Conservation (phyloP, 2,888 invertebrate genomes). For the Cacoxenus indagator region DNA sequence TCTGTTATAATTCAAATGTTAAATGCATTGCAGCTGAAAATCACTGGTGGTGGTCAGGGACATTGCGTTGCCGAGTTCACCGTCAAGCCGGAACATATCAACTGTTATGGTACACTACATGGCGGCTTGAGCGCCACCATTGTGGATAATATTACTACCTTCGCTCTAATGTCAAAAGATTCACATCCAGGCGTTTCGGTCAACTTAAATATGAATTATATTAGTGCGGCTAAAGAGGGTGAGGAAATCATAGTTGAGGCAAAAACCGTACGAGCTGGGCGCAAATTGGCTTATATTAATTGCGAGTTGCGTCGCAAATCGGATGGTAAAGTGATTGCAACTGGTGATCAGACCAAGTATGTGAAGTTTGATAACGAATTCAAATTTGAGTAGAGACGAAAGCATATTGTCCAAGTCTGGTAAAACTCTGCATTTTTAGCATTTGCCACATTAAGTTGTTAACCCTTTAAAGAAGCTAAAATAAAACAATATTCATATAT, state of each 20-base stretch:
- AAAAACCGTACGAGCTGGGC: slow-evolving; percentile 81
- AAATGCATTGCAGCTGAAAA: slow-evolving; percentile 67
- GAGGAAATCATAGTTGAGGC: slow-evolving; percentile 86
- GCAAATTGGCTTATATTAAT: slow-evolving; percentile 84
- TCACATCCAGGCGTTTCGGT: slow-evolving; percentile 83
- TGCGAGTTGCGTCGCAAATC: slow-evolving; percentile 84
- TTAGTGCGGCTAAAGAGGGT: slow-evolving; percentile 82
- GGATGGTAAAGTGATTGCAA: slow-evolving; percentile 81
- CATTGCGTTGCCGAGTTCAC: slow-evolving; percentile 82
- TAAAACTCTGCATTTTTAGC: no score
- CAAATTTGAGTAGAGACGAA: not conserved
- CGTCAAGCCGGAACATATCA: slow-evolving; percentile 81
- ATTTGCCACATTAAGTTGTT: no score
- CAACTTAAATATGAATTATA: slow-evolving; percentile 86
- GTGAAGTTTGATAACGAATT: slow-evolving; percentile 57
- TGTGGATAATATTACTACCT: slow-evolving; percentile 80
- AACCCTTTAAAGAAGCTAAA: no score
- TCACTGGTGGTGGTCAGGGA: slow-evolving; percentile 77
- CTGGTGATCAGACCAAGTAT: slow-evolving; percentile 88
- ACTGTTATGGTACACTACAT: slow-evolving; percentile 83
- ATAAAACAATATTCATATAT: no score
- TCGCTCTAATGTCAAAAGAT: slow-evolving; percentile 80
- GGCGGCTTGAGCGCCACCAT: slow-evolving; percentile 89
- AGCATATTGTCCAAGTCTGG: no score
- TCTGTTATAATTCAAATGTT: not conserved